Evolutionary conservation across 2,797 vertebrate genomes (phyloP).

Genomic region (Austrolebias charrua): DNA sequence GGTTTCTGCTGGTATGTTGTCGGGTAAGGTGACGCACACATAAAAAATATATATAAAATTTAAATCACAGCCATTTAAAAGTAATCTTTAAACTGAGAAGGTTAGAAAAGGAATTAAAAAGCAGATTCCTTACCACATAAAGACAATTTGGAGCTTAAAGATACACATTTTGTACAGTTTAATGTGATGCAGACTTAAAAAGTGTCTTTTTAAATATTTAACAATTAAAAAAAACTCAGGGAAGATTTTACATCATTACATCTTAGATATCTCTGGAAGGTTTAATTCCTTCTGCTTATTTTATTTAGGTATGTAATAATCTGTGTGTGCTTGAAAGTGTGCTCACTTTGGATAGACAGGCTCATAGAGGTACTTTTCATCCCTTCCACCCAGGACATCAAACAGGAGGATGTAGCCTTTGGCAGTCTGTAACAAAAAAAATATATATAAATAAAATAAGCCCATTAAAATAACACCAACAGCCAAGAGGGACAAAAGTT

Average conservation of each 20-base stretch:
- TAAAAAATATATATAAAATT: not conserved
- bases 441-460: not conserved
- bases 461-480: constrained; percentile 6
- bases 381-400: constrained; percentile 84
- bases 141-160: not conserved
- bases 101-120: not conserved
- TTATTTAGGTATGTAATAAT: not conserved
- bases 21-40: constrained; percentile 50
- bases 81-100: not conserved
- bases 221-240: too few species aligned
- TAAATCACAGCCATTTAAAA: constrained; percentile 4
- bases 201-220: too few species aligned
- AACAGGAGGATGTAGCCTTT: constrained; percentile 97
- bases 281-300: too few species aligned
- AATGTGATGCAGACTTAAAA: too few species aligned
- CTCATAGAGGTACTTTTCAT: constrained; percentile 93
- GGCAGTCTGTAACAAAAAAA: constrained; percentile 84
- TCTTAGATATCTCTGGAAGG: too few species aligned
- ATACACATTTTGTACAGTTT: not conserved
- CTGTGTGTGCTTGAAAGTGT: constrained; percentile 15
- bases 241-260: too few species aligned
- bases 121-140: not conserved
- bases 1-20: constrained; percentile 32
- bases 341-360: constrained; percentile 95
- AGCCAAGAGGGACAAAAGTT: not conserved